Base-by-base conservation (phyloP, 2,797 vertebrate species). In the Acrossocheilus wenchowensis region DNA sequence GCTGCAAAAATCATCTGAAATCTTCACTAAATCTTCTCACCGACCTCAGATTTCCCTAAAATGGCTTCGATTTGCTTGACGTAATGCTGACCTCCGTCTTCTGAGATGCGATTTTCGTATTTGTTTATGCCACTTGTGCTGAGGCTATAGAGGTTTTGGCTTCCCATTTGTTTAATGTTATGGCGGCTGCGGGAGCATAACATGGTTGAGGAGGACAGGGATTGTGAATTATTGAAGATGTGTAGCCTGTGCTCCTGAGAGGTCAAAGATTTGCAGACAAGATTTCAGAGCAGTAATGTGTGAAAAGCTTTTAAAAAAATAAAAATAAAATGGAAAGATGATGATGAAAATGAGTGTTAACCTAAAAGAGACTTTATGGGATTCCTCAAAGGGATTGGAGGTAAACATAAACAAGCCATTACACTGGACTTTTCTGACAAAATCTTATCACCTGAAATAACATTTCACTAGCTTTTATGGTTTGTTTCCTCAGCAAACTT, bases 181-280 rank as follows among this genome's bases (percentile, higher is more conserved):
- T 66, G 62, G 82, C 48, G 89, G 84, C 87, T 82, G 26, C 30
- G 82, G 36, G 85, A 81, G 69, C 54, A 68, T 87, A 85, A 88
- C 78, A 62, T 85, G 82, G 73, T 72, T 89, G 48, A 89, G 89
- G 73, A 82, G 86, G 87, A 89, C 79, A 81, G 84, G 34, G 71
- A 81, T 57, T 72, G 78, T 94, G 91, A 93, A 92, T 94, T 91
- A 93, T 92, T 91, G 81, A 94, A 89, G 86, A 83, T 86, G 75
- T 66, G 86, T 71, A 88, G 88, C 86, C 87, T 89, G 89, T 86
- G 88, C 90, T 86, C 90, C 43, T 41, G 66, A 79, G 86, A 87
- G 91, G 92, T 90, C 91, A 90, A 52, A 8, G 66, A 78, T 78
- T 87, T 86, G 89, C 84, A 86, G 83, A 62, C 72, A 90, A 87